Evolutionary conservation across 2,113 vertebrate species (phyloP).

Genomic region (Hippotragus niger): DNA sequence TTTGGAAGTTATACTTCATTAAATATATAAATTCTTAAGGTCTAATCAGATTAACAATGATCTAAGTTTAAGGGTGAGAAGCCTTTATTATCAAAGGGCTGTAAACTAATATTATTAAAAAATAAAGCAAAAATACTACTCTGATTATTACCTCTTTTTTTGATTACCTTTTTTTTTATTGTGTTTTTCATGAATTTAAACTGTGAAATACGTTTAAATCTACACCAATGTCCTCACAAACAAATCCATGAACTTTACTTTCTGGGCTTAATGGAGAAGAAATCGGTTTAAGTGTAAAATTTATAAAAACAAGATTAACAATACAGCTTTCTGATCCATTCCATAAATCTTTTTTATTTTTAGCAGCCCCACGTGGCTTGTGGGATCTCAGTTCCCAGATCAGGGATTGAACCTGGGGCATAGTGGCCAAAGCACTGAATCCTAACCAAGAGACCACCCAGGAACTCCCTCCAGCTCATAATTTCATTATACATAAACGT

Average conservation of each 20-base stretch:
- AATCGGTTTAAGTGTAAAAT: constrained; percentile 26
- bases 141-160: not conserved
- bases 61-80: constrained; percentile 9
- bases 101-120: not conserved
- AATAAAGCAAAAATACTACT: not conserved
- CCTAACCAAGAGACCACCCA: not conserved
- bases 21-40: constrained; percentile 28
- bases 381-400: not conserved
- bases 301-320: constrained; percentile 43
- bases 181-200: not conserved
- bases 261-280: not conserved
- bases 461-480: not conserved
- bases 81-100: not conserved
- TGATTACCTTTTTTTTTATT: not conserved
- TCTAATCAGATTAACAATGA: not conserved
- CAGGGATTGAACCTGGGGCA: not conserved
- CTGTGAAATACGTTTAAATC: constrained; percentile 30
- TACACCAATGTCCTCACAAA: not conserved
- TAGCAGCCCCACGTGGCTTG: not conserved
- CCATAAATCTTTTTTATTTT: not conserved
- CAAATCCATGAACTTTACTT: constrained; percentile 18
- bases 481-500: not conserved
- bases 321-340: not conserved
- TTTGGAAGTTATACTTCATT: constrained; percentile 2
- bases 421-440: not conserved